Percentiles rank a stretch among this genome's conserved stretches.
Conservation (phyloP, 2,888 invertebrate species). For the Hemicrepidius hirtus region DNA sequence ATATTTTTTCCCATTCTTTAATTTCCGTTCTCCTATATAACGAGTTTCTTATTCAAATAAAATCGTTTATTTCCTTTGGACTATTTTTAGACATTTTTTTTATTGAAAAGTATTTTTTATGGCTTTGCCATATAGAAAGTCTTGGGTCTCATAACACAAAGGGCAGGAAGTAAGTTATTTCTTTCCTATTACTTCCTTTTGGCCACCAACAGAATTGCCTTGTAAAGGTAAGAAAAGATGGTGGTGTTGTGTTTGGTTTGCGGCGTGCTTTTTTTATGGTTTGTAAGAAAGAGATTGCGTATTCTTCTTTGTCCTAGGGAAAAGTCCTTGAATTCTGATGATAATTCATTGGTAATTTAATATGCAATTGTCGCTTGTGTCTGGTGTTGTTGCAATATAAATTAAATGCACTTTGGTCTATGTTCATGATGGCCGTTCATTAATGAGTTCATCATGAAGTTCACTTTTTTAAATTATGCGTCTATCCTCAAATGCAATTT, state of each 20-base stretch:
- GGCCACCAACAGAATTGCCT: too few relatives aligned
- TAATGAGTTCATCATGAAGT: background rate
- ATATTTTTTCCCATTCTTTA: slow-evolving; percentile 16
- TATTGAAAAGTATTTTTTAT: slow-evolving; percentile 13
- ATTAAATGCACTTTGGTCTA: slow-evolving; percentile 3
- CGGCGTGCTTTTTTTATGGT: too few relatives aligned
- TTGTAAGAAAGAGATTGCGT: background rate
- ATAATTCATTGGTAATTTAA: slow-evolving; percentile 14
- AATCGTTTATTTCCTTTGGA: slow-evolving; percentile 8
- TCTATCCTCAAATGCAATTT: too few relatives aligned
- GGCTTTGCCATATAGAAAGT: slow-evolving; percentile 2
- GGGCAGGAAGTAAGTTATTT: slow-evolving; percentile 1
- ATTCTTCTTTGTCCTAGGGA: background rate
- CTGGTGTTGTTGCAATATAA: slow-evolving; percentile 13
- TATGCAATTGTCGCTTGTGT: background rate
- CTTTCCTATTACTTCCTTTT: too few relatives aligned
- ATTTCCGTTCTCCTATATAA: slow-evolving; percentile 12
- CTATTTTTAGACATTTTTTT: slow-evolving; percentile 12
- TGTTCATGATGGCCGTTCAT: slow-evolving; percentile 12
- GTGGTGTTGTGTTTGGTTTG: too few relatives aligned
- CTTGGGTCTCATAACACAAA: background rate
- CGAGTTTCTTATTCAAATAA: slow-evolving; percentile 17
- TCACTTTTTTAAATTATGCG: too few relatives aligned
- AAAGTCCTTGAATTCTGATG: slow-evolving; percentile 16
- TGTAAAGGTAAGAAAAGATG: too few relatives aligned